Conservation (phyloP, 2,888 invertebrate species). For the Clitarchus hookeri region DNA sequence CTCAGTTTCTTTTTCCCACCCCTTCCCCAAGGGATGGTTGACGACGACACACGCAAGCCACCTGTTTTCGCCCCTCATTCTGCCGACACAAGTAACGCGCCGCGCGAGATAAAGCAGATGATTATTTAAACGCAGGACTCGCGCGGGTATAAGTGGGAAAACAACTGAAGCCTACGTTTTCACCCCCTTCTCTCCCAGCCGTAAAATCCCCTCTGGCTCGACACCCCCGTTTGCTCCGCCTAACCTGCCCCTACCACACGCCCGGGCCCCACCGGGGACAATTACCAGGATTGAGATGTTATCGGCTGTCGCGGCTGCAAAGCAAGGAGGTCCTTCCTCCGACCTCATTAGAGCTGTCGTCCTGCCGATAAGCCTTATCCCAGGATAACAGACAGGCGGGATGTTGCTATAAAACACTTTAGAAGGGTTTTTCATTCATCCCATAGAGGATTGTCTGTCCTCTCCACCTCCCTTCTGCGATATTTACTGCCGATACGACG, state of each 20-base stretch:
- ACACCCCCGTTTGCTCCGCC: background rate
- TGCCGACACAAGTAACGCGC: background rate
- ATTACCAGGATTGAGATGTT: slow-evolving; percentile 14
- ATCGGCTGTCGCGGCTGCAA: background rate
- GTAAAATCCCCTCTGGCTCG: background rate
- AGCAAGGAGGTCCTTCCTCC: background rate
- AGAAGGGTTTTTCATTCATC: no score
- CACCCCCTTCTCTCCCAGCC: no score
- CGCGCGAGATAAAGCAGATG: background rate
- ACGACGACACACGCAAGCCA: background rate
- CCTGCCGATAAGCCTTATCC: background rate
- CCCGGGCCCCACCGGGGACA: background rate
- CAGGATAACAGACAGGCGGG: background rate
- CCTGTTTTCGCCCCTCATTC: background rate
- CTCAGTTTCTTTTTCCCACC: background rate
- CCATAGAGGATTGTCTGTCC: no score
- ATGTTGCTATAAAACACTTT: background rate
- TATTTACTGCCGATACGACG: no score
- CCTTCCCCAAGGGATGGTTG: background rate
- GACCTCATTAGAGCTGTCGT: slow-evolving; percentile 5
- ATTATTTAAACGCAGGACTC: background rate
- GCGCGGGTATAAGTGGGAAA: background rate
- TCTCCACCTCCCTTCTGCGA: no score
- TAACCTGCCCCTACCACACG: background rate
- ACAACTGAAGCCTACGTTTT: background rate